A percentile compares a stretch with the other conserved stretches of the same genome.
Conservation (phyloP, 2,113 vertebrate species). For the Mustelus asterias region DNA sequence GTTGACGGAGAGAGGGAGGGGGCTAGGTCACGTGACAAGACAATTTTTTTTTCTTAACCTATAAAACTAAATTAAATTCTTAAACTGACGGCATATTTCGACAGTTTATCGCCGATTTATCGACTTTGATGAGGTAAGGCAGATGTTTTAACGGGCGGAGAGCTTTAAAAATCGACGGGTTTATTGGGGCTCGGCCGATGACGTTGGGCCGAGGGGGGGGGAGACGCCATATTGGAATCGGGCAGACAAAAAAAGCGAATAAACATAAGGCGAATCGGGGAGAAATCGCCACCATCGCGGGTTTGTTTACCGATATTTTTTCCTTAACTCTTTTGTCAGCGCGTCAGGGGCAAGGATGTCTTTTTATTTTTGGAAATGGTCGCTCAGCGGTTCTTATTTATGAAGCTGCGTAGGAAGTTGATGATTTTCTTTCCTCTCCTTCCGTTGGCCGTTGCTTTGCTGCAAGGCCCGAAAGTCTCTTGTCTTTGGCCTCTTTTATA, state of each 20-base stretch:
- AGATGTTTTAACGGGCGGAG: not conserved
- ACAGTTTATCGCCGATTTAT: not conserved
- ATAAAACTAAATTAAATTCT: not conserved
- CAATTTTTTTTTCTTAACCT: too few species aligned
- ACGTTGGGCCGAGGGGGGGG: not conserved
- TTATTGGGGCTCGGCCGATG: not conserved
- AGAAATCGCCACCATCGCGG: constrained; percentile 27
- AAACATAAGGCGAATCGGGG: not conserved
- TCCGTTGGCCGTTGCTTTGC: constrained; percentile 18
- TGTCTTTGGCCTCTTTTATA: not conserved
- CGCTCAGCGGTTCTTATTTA: not conserved
- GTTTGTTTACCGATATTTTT: not conserved
- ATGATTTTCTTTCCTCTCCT: not conserved
- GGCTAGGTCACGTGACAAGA: not conserved
- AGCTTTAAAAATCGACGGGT: not conserved
- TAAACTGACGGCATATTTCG: not conserved
- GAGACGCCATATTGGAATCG: constrained; percentile 32
- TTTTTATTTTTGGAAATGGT: not conserved
- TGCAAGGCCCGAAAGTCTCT: constrained; percentile 6
- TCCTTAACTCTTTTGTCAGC: too few species aligned
- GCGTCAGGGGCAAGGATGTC: not conserved
- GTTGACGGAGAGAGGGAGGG: not conserved
- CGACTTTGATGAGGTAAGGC: constrained; percentile 14
- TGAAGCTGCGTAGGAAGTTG: constrained; percentile 36
- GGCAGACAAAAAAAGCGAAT: constrained; percentile 31